Conservation (phyloP, 2,888 invertebrate genomes). For the Dichetophora obliterata region DNA sequence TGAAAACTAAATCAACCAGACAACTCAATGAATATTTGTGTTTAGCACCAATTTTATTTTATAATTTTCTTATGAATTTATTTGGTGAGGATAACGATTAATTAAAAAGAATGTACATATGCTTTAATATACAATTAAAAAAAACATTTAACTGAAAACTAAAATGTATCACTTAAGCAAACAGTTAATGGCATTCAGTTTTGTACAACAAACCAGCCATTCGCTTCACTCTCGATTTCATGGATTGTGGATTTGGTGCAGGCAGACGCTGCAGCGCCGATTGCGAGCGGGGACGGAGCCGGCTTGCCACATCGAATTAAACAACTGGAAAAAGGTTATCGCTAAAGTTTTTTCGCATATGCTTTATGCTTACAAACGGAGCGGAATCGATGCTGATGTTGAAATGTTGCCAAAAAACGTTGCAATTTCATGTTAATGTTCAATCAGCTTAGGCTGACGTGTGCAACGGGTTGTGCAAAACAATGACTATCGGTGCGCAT, state of each 20-base stretch:
- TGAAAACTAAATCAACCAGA: no score
- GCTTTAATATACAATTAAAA: no score
- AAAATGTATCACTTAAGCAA: background rate
- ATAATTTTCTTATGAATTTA: no score
- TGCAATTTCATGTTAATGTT: constrained; percentile 38
- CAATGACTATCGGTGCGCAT: constrained; percentile 43
- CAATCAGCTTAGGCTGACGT: constrained; percentile 42
- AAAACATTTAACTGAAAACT: constrained; percentile 8
- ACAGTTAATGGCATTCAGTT: constrained; percentile 11
- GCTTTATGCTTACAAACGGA: constrained; percentile 22
- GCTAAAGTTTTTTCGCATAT: constrained; percentile 26
- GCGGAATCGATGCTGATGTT: constrained; percentile 16
- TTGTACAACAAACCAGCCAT: constrained; percentile 17
- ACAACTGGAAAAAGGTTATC: constrained; percentile 35
- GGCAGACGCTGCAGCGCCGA: background rate
- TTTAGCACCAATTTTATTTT: no score
- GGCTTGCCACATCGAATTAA: constrained; percentile 21
- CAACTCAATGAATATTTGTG: no score
- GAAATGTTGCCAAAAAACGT: constrained; percentile 42
- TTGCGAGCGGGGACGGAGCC: background rate
- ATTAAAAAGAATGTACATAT: no score
- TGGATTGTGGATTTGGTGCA: background rate
- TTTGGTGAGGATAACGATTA: no score
- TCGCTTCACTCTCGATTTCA: constrained; percentile 15
- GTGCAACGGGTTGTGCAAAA: constrained; percentile 39